Evolutionary conservation across 1,140 invertebrate genomes (phyloP), one percentile per base, ranked within the genome.

Genomic region (Caenorhabditis remanei): DNA sequence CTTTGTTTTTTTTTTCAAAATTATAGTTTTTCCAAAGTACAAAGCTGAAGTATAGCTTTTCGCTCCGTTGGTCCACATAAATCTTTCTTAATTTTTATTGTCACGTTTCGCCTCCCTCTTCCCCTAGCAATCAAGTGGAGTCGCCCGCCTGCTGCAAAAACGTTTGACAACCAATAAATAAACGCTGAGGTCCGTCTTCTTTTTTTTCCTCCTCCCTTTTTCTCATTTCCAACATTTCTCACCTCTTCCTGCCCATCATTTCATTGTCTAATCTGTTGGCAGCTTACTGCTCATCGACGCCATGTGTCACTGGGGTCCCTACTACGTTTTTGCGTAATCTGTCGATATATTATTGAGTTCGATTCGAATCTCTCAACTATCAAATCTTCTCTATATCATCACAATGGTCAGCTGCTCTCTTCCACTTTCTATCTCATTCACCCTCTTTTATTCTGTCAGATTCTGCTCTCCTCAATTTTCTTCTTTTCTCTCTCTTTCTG

Each of bases 401-500:
- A 79, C 71, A 79, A 79, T 79, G 71, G 71, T 79, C 71, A 79
- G 71, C 71, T 79, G 71, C 71, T 79, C 21, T 79, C 71, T 79
- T 50, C 71, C 46, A 50, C 43, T 79, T 32, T 79, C 65, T 50
- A 7, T 63, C 21, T 63, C 16, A 53, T 32, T 79, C 71, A 21
- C 11, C 32, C 61, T 63, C 61, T 32, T 63, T 63, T 32, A 63
- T 63, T 63, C 61, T 63, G 61, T 63, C 61, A 63, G 21, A 32
- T 63, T 11, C n/a, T 6, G 1, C 55, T n/a, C 19, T 58, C 16
- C 9, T 9, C 32, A 41, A 41, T 71, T n/a, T 71, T 5, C 6
- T 11, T n/a, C 43, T 71, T 19, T n/a, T 46, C 16, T 46, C 24
- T 13, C 19, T 14, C n/a, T 53, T 40, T 19, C 46, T 50, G 40